Percentiles rank a stretch among this genome's conserved stretches.
Evolutionary conservation across 2,888 invertebrate species (phyloP).

Genomic region (Eristalis tenax): DNA sequence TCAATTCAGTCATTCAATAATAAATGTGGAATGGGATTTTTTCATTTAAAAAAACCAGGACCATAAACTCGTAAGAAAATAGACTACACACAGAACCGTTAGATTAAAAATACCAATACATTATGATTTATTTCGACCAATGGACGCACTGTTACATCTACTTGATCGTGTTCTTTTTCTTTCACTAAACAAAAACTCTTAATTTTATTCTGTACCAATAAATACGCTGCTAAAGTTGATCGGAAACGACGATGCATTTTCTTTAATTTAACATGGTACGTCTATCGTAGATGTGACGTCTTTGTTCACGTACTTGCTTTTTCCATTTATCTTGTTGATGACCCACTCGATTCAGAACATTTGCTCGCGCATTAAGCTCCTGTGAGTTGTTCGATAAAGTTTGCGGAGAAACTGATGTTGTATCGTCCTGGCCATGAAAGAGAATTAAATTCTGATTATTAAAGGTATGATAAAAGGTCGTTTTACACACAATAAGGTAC

Average conservation of each 20-base stretch:
- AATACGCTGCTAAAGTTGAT: constrained; percentile 19
- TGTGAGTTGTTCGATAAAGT: constrained; percentile 83
- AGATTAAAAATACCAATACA: constrained; percentile 42
- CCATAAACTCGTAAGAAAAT: neutral
- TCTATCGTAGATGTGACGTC: constrained; percentile 97
- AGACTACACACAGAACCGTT: neutral
- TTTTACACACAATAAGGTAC: constrained; percentile 2
- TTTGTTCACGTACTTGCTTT: constrained; percentile 90
- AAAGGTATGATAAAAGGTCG: constrained; percentile 4
- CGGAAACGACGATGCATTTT: neutral
- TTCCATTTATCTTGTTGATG: constrained; percentile 99
- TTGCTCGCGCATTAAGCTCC: constrained; percentile 88
- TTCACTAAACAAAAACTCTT: constrained; percentile 27
- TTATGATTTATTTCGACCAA: constrained; percentile 38
- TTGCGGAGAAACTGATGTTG: constrained; percentile 83
- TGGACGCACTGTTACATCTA: constrained; percentile 3
- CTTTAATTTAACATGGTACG: constrained; percentile 97
- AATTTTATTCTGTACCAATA: constrained; percentile 40
- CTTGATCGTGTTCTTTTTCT: constrained; percentile 31
- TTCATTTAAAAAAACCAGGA: neutral
- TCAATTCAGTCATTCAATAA: neutral
- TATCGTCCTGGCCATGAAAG: constrained; percentile 81
- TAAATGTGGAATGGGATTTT: neutral
- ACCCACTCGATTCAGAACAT: constrained; percentile 95
- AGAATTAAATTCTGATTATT: constrained; percentile 54